Conservation (phyloP, 2,113 vertebrate species). For the human region GRCh38 chr3:102844001-102844500, state of each 20-base stretch:
- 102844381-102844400: not conserved
- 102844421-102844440: not conserved
- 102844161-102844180: not conserved
- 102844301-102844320: not conserved
- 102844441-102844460: not conserved
- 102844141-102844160: not conserved
- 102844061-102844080: not conserved
- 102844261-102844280: not conserved
- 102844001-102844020: not conserved
- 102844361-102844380: not conserved
- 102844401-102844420: not conserved
- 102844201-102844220: not conserved
- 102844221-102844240: not conserved
- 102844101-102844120: not conserved
- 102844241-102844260: not conserved
- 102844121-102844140: not conserved
- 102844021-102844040: not conserved
- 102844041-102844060: not conserved
- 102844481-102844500: slow-evolving; percentile 55
- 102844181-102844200: not conserved
- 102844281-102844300: not conserved
- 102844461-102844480: not conserved
- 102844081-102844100: not conserved
- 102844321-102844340: not conserved
- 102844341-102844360: not conserved